Evolutionary conservation across 2,113 vertebrate species (phyloP).

Genomic region (Xenus cinereus): DNA sequence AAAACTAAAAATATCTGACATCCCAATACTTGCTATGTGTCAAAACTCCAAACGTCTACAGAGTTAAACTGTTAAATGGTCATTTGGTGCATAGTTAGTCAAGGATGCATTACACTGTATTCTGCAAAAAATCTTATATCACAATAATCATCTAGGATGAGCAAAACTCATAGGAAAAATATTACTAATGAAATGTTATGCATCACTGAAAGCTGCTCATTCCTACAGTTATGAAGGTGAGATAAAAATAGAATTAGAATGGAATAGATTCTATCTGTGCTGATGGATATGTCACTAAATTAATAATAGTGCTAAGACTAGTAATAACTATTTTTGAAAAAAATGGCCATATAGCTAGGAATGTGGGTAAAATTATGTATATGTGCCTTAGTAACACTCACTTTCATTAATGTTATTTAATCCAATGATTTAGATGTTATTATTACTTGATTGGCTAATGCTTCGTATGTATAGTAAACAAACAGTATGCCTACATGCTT

Average conservation of each 20-base stretch:
- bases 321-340: not conserved
- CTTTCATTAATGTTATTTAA: not conserved
- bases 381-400: not conserved
- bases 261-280: not conserved
- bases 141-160: not conserved
- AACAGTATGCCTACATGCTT: not conserved
- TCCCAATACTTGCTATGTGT: not conserved
- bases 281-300: not conserved
- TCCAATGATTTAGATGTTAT: not conserved
- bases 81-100: not conserved
- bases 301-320: not conserved
- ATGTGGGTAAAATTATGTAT: not conserved
- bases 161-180: not conserved
- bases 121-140: not conserved
- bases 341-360: not conserved
- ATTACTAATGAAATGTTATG: not conserved
- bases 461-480: not conserved
- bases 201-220: not conserved
- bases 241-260: constrained; percentile 23
- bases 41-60: not conserved
- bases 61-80: not conserved
- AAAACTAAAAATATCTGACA: not conserved
- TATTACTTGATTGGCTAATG: not conserved
- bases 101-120: not conserved
- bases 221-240: not conserved